These are phyloP conservation scores for Suncus etruscus DNA, from an alignment of 2,113 vertebrate genomes.

Conservation along the genomic window DNA sequence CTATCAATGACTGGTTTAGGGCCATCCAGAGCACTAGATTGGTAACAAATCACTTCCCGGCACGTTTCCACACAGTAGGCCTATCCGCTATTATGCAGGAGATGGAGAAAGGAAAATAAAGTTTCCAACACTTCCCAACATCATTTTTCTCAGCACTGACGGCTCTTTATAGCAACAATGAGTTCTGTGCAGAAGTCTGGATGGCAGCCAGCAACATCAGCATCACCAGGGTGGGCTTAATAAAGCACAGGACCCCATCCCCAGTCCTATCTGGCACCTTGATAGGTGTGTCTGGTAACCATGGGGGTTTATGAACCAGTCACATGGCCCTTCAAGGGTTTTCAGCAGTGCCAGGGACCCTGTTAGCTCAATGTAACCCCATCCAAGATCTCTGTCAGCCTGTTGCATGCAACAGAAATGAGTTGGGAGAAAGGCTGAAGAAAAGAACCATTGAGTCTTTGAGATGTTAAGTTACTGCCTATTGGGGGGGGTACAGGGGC, in stretches of 20 bases:
- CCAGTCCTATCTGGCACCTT: constrained; percentile 48
- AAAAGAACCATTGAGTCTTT: not conserved
- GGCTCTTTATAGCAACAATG: constrained; percentile 79
- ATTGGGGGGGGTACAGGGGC: not conserved
- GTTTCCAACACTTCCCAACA: constrained; percentile 82
- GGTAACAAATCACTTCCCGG: constrained; percentile 90
- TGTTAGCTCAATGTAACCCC: not conserved
- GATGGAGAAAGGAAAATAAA: constrained; percentile 84
- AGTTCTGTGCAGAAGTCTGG: constrained; percentile 40
- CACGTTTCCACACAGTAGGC: constrained; percentile 87
- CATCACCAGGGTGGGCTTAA: constrained; percentile 53
- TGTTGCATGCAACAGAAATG: fast-evolving
- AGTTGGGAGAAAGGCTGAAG: not conserved
- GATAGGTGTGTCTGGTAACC: constrained; percentile 6
- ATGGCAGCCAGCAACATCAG: constrained; percentile 2
- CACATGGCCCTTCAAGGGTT: not conserved
- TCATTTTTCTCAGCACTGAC: constrained; percentile 80
- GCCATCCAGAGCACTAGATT: constrained; percentile 88
- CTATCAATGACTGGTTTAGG: constrained; percentile 88
- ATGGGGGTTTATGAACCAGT: not conserved
- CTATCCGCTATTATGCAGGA: constrained; percentile 82
- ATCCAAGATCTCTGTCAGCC: too few species aligned
- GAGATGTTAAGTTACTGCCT: too few species aligned
- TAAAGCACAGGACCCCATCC: not conserved
- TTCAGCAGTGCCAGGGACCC: not conserved